Evolutionary conservation across 2,797 vertebrate species (phyloP).

Genomic region (Lophius americanus): DNA sequence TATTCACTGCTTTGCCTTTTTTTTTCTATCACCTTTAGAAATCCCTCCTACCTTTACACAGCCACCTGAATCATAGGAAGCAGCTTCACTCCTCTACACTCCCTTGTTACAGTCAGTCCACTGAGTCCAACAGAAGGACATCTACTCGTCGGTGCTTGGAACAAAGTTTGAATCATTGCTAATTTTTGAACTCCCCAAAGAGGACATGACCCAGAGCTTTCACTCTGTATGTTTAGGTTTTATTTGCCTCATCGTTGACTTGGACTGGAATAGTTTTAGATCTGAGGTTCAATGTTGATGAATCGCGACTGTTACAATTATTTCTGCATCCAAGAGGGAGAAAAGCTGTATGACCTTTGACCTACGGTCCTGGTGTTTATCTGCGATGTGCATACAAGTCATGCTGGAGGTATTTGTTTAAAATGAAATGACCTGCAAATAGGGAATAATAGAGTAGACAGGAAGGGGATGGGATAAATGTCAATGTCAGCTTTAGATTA

Average conservation of each 20-base stretch:
- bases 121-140: conserved; percentile 59
- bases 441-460: conserved; percentile 50
- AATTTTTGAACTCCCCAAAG: conserved; percentile 64
- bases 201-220: conserved; percentile 56
- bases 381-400: conserved; percentile 71
- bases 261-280: conserved; percentile 41
- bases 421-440: conserved; percentile 65
- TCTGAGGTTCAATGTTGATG: conserved; percentile 60
- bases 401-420: conserved; percentile 69
- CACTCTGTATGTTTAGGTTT: conserved; percentile 49
- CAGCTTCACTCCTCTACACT: conserved; percentile 55
- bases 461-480: conserved; percentile 22
- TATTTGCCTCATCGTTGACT: conserved; percentile 63
- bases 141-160: conserved; percentile 55
- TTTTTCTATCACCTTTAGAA: conserved; percentile 85
- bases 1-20: conserved; percentile 81
- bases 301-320: conserved; percentile 63
- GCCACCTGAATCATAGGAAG: conserved; percentile 70
- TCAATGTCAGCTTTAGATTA: conserved; percentile 38
- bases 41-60: conserved; percentile 82
- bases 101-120: conserved; percentile 60
- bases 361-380: conserved; percentile 47
- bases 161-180: conserved; percentile 77
- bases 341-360: conserved; percentile 64
- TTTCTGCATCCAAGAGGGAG: conserved; percentile 67